A percentile compares a stretch with the other conserved stretches of the same genome.
Conservation (phyloP, 2,113 vertebrate species). For the Monarcha castaneiventris region DNA sequence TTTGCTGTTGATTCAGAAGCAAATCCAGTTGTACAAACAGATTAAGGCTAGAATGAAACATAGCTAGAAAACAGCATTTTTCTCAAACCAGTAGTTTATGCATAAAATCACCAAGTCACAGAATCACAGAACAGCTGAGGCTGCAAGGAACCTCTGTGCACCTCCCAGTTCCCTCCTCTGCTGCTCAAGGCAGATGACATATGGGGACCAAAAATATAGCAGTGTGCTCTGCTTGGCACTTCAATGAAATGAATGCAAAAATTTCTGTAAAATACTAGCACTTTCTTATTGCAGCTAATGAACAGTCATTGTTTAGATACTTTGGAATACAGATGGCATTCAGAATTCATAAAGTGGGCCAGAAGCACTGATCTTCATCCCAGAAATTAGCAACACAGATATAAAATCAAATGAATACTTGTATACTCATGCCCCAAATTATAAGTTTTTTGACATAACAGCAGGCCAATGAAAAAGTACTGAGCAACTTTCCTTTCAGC, state of each 20-base stretch:
- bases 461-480: not conserved
- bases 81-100: not conserved
- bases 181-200: not conserved
- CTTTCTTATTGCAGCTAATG: not conserved
- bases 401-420: not conserved
- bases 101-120: not conserved
- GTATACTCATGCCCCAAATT: not conserved
- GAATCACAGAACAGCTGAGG: not conserved
- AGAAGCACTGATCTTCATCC: not conserved
- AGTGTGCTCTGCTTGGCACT: not conserved
- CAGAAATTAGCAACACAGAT: not conserved
- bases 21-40: not conserved
- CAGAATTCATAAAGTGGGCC: not conserved
- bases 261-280: not conserved
- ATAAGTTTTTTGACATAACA: not conserved
- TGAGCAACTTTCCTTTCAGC: not conserved
- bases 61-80: not conserved
- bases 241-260: not conserved
- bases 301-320: not conserved
- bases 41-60: not conserved
- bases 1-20: not conserved
- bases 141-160: not conserved
- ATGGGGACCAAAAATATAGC: not conserved
- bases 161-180: not conserved
- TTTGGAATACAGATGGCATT: not conserved